Evolutionary conservation across 2,797 vertebrate species (phyloP).

Genomic region (Petrocephalus sullivani): DNA sequence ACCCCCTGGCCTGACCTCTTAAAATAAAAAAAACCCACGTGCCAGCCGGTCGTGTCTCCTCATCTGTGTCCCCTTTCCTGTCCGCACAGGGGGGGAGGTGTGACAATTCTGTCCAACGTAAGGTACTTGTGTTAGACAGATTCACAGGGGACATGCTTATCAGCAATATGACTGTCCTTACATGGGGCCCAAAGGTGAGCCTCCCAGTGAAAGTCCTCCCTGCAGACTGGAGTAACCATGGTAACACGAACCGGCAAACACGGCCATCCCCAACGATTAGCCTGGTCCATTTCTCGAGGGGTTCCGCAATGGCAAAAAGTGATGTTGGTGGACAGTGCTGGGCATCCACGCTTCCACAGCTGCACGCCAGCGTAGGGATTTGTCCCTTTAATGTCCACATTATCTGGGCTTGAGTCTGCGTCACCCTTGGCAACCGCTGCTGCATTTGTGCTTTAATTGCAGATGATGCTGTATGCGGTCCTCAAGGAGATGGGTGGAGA

Average conservation of each 20-base stretch:
- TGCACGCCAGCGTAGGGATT: neutral
- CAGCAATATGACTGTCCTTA: neutral
- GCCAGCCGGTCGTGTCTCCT: neutral
- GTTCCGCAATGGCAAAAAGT: neutral
- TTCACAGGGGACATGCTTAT: neutral
- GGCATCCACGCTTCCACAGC: neutral
- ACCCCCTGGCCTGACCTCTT: conserved; percentile 5
- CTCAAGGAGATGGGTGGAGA: neutral
- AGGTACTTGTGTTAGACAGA: neutral
- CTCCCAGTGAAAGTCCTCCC: neutral
- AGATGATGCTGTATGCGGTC: neutral
- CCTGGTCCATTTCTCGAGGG: neutral
- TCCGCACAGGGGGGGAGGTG: neutral
- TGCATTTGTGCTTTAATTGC: neutral
- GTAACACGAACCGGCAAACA: conserved; percentile 9
- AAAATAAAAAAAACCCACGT: neutral
- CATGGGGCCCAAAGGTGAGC: neutral
- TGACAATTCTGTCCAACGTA: neutral
- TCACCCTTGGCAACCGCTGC: neutral
- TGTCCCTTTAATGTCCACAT: neutral
- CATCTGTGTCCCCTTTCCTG: neutral
- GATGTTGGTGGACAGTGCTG: neutral
- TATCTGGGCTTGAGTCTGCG: neutral
- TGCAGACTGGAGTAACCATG: neutral
- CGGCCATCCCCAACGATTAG: neutral